phyloP scores from a whole-genome alignment of 2,113 vertebrate species.

The Noctilio leporinus region DNA sequence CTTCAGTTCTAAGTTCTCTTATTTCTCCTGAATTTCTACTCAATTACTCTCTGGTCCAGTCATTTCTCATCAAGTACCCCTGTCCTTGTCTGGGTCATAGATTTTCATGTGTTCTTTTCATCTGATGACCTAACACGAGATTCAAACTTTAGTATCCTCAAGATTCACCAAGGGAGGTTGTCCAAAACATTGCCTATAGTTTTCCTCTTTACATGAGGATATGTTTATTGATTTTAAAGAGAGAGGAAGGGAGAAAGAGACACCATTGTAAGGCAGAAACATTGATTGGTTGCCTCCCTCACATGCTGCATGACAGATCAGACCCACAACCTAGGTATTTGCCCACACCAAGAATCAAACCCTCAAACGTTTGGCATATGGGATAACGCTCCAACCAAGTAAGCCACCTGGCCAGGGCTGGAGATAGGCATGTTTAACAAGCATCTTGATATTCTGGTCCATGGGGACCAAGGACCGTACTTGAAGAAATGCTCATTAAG shows the following conservation, averaged over 20 bases:
- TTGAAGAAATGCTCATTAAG: not conserved
- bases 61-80: not conserved
- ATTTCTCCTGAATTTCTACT: not conserved
- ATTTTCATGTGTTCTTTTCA: not conserved
- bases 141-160: not conserved
- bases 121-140: not conserved
- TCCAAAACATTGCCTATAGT: not conserved
- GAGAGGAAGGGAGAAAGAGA: too few relatives aligned
- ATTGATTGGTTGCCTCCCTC: too few relatives aligned
- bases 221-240: too few relatives aligned
- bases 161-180: not conserved
- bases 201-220: too few relatives aligned
- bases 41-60: not conserved
- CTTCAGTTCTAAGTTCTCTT: slow-evolving; percentile 3
- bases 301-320: too few relatives aligned
- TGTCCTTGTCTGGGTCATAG: not conserved
- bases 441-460: not conserved
- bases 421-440: not conserved
- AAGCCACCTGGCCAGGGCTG: too few relatives aligned
- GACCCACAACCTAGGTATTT: too few relatives aligned
- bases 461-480: not conserved
- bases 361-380: too few relatives aligned
- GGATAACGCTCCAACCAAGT: too few relatives aligned
- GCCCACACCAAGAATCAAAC: too few relatives aligned
- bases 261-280: too few relatives aligned